Percentiles rank a stretch among this genome's conserved stretches.
Conservation (phyloP, 35 echinoderm and acorn worm genomes). For the Amphiura filiformis region DNA sequence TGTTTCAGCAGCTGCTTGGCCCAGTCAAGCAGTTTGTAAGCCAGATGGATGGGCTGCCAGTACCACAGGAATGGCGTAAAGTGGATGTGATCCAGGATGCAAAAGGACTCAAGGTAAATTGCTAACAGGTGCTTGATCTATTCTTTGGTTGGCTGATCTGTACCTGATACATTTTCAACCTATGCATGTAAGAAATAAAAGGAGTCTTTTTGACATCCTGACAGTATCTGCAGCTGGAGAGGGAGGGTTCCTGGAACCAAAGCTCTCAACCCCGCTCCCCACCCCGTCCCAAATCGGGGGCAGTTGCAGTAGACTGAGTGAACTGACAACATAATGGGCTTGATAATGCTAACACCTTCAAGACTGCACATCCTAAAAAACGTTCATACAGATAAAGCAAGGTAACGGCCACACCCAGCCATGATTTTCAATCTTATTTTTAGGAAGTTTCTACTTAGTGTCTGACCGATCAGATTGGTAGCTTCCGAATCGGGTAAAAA, state of each 20-base stretch:
- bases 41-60: slow-evolving; percentile 32
- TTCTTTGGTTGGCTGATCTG: neutral
- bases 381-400: neutral
- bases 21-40: slow-evolving; percentile 53
- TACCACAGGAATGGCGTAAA: slow-evolving; percentile 61
- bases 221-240: too few species aligned
- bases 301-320: too few species aligned
- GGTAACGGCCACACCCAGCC: too few species aligned
- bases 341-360: too few species aligned
- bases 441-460: neutral
- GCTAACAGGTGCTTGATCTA: too few species aligned
- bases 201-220: too few species aligned
- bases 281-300: too few species aligned
- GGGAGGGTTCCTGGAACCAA: too few species aligned
- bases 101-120: slow-evolving; percentile 46
- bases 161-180: neutral
- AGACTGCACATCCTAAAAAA: neutral
- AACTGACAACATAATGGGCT: too few species aligned
- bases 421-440: neutral
- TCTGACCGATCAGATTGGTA: too few species aligned
- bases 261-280: too few species aligned
- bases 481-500: too few species aligned
- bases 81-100: slow-evolving; percentile 72
- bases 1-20: slow-evolving; percentile 63
- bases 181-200: neutral